phyloP scores from a whole-genome alignment of 2,113 vertebrate genomes.

The Trachemys scripta region DNA sequence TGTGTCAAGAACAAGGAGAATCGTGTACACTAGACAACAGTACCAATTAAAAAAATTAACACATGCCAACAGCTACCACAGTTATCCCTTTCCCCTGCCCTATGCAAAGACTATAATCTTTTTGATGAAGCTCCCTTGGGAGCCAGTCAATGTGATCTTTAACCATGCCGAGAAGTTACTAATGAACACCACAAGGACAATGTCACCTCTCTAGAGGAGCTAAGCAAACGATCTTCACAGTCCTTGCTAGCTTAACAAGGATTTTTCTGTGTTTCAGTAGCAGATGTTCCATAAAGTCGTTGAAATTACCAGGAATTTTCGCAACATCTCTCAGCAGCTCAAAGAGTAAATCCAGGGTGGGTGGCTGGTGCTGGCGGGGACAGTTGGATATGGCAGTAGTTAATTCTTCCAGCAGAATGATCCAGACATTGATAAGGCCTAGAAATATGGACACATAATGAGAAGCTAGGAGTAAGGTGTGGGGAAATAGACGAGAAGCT shows the following conservation, averaged over 20 bases:
- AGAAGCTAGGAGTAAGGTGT: neutral
- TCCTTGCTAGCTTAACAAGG: neutral
- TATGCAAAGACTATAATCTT: neutral
- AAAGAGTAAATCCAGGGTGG: conserved; percentile 94
- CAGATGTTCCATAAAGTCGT: neutral
- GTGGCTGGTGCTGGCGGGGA: conserved; percentile 95
- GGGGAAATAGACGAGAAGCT: neutral
- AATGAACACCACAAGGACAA: neutral
- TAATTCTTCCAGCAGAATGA: conserved; percentile 93
- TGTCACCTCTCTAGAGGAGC: neutral
- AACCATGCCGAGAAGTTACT: neutral
- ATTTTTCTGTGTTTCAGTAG: neutral
- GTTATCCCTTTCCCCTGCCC: neutral
- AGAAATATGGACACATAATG: conserved; percentile 19
- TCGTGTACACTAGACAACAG: neutral
- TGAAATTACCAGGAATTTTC: conserved; percentile 87
- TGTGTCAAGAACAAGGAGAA: neutral
- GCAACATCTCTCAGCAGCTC: conserved; percentile 91
- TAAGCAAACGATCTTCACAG: neutral
- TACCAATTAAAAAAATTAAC: neutral
- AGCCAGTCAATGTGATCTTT: neutral
- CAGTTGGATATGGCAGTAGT: conserved; percentile 96
- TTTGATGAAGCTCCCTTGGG: neutral
- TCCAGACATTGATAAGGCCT: conserved; percentile 99
- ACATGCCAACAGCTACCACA: neutral